Evolutionary conservation across 2,888 invertebrate species (phyloP).

Genomic region (Lithosia quadra): DNA sequence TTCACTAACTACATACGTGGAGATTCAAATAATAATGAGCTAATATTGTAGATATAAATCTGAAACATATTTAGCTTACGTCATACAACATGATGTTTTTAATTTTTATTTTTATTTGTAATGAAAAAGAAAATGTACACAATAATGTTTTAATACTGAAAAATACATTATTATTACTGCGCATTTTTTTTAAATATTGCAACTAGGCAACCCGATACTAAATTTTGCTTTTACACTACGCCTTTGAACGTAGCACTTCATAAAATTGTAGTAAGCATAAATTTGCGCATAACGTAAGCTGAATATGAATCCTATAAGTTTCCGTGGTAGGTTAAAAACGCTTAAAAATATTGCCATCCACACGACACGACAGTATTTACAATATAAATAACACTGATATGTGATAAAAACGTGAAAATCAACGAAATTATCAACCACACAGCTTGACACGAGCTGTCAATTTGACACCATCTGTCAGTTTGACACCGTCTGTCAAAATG

Average conservation of each 20-base stretch:
- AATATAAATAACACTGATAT: constrained; percentile 78
- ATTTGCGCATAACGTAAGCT: constrained; percentile 25
- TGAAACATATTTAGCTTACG: constrained; percentile 52
- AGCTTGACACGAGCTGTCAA: constrained; percentile 50
- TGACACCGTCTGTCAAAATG: constrained; percentile 50
- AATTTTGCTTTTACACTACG: background rate
- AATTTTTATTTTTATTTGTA: background rate
- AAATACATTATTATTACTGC: background rate
- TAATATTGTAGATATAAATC: constrained; percentile 33
- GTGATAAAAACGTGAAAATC: constrained; percentile 70
- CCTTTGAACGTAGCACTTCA: background rate
- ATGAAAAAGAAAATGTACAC: background rate
- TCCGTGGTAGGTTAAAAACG: constrained; percentile 37
- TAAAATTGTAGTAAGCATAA: background rate
- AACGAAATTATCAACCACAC: constrained; percentile 53
- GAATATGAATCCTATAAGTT: constrained; percentile 40
- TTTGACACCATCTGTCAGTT: constrained; percentile 49
- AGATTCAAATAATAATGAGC: constrained; percentile 58
- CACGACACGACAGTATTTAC: constrained; percentile 82
- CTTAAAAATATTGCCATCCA: constrained; percentile 68
- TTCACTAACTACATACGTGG: constrained; percentile 41
- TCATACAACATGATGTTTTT: background rate
- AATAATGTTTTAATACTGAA: background rate
- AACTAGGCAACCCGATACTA: background rate
- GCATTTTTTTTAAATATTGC: background rate